Conservation (phyloP, 1,140 invertebrate species). For the Anastrepha obliqua region DNA sequence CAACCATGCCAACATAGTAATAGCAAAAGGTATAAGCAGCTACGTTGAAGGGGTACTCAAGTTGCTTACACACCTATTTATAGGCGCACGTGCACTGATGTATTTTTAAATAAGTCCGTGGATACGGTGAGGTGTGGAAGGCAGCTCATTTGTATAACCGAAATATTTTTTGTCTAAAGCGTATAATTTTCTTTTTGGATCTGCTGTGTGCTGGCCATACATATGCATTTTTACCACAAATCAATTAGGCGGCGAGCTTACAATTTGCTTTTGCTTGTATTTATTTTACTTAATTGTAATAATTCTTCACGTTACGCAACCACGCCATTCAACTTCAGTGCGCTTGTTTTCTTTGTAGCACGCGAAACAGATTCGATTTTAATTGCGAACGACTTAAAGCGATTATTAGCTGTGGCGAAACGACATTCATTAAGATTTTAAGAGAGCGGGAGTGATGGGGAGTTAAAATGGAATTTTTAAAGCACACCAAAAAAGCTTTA, state of each 20-base stretch:
- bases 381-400: slow-evolving; percentile 32
- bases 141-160: neutral
- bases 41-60: too few relatives aligned
- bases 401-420: neutral
- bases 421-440: neutral
- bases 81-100: too few relatives aligned
- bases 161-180: neutral
- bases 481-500: neutral
- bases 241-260: slow-evolving; percentile 1
- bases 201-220: too few relatives aligned
- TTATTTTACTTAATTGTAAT: neutral
- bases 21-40: too few relatives aligned
- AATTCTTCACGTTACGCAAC: neutral
- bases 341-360: neutral
- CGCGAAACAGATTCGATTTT: neutral
- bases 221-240: neutral
- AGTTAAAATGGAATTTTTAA: neutral
- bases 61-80: too few relatives aligned
- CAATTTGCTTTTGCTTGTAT: neutral
- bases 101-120: too few relatives aligned
- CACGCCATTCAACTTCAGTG: neutral
- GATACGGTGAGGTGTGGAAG: neutral
- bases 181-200: neutral
- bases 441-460: neutral
- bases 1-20: too few relatives aligned